Conservation (phyloP, 1,140 invertebrate genomes). For the Brevipalpus yothersi region DNA sequence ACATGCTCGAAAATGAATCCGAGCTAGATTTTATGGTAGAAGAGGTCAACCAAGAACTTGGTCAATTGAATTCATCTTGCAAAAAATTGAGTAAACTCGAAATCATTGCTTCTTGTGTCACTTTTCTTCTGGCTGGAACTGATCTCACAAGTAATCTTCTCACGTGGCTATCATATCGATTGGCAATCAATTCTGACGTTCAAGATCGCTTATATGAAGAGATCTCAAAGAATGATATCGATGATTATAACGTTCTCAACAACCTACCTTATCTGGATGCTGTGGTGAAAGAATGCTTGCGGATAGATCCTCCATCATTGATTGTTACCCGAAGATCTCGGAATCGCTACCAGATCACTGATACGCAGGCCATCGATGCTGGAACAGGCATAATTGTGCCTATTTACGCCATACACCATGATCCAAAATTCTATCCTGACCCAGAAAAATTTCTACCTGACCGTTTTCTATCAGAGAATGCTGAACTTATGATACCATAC, state of each 20-base stretch:
- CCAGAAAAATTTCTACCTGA: conserved; percentile 12
- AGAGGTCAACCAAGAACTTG: too few species aligned
- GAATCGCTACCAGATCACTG: background rate
- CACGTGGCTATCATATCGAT: conserved; percentile 15
- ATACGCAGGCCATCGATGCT: background rate
- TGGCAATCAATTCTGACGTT: conserved; percentile 14
- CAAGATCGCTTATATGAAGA: conserved; percentile 23
- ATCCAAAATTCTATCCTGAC: conserved; percentile 11
- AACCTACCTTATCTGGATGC: conserved; percentile 17
- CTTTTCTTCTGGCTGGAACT: conserved; percentile 25
- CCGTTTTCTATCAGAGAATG: conserved; percentile 2
- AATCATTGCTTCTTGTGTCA: conserved; percentile 21
- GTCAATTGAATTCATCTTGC: too few species aligned
- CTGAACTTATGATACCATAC: conserved; percentile 24
- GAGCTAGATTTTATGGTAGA: too few species aligned
- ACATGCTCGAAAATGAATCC: too few species aligned
- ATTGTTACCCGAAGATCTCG: background rate
- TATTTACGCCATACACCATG: conserved; percentile 13
- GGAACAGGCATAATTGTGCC: conserved; percentile 1
- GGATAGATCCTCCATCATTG: conserved; percentile 16
- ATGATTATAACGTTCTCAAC: conserved; percentile 2
- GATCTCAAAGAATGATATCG: conserved; percentile 11
- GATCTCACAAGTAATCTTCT: conserved; percentile 25
- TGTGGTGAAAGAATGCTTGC: conserved; percentile 21
- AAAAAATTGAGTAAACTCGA: conserved; percentile 9